Conservation (phyloP, 1,140 invertebrate species). For the Acromyrmex echinatior region DNA sequence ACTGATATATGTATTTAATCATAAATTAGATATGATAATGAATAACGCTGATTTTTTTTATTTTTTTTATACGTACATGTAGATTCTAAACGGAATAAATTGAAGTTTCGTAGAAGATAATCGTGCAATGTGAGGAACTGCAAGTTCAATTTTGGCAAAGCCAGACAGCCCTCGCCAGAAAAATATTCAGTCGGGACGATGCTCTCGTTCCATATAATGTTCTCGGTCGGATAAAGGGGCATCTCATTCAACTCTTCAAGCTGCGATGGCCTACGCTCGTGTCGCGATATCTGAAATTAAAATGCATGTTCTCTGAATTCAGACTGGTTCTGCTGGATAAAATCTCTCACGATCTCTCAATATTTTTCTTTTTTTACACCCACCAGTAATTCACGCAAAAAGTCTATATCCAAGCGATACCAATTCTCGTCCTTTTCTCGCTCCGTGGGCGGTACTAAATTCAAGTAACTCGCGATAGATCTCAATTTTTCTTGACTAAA, state of each 20-base stretch:
- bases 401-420: slow-evolving; percentile 92
- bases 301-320: not conserved
- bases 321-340: no score
- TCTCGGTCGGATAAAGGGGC: slow-evolving; percentile 99
- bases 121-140: slow-evolving; percentile 99
- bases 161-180: slow-evolving; percentile 97
- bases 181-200: slow-evolving; percentile 99
- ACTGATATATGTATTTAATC: not conserved
- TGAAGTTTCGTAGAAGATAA: slow-evolving; percentile 99
- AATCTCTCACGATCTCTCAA: not conserved
- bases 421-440: slow-evolving; percentile 90
- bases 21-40: not conserved
- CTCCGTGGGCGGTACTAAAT: slow-evolving; percentile 93
- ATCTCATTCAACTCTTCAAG: slow-evolving; percentile 98
- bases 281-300: slow-evolving; percentile 90
- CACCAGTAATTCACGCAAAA: slow-evolving; percentile 95
- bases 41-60: not conserved
- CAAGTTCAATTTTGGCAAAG: slow-evolving; percentile 98
- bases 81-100: slow-evolving; percentile 98
- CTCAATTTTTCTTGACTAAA: slow-evolving; percentile 93
- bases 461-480: slow-evolving; percentile 94
- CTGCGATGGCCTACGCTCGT: slow-evolving; percentile 96
- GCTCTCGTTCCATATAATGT: slow-evolving; percentile 99
- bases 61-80: slow-evolving; percentile 92
- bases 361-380: slow-evolving; percentile 62